These are phyloP conservation scores for Papilio glaucus DNA, from an alignment of 1,140 invertebrate genomes.

Conservation along the genomic window DNA sequence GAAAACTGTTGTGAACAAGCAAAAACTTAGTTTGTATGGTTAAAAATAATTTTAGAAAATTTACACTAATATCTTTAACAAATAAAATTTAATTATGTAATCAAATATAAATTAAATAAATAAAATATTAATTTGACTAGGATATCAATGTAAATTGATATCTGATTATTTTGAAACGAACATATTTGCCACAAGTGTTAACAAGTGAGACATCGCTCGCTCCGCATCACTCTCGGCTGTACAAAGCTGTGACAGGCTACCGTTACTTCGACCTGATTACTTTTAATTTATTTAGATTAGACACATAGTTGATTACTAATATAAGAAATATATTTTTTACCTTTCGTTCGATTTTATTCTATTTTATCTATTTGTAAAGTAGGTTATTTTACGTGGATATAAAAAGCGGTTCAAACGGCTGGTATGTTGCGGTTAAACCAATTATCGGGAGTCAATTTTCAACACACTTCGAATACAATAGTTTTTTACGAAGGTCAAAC, in stretches of 20 bases:
- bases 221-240: conserved; percentile 28
- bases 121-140: too few relatives aligned
- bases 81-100: too few relatives aligned
- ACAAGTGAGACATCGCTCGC: conserved; percentile 11
- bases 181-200: background rate
- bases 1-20: too few relatives aligned
- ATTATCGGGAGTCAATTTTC: too few relatives aligned
- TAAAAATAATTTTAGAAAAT: too few relatives aligned
- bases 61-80: too few relatives aligned
- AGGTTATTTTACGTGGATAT: background rate
- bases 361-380: background rate
- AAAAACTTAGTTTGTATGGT: too few relatives aligned
- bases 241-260: conserved; percentile 28
- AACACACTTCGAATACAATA: background rate
- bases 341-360: background rate
- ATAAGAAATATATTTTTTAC: background rate
- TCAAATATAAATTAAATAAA: too few relatives aligned
- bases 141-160: too few relatives aligned
- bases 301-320: conserved; percentile 3
- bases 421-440: too few relatives aligned
- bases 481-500: background rate
- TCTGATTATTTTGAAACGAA: background rate
- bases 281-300: conserved; percentile 26
- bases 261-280: conserved; percentile 32
- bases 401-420: too few relatives aligned